phyloP scores from a whole-genome alignment of 23 tunicate species.

The Halocynthia roretzi region DNA sequence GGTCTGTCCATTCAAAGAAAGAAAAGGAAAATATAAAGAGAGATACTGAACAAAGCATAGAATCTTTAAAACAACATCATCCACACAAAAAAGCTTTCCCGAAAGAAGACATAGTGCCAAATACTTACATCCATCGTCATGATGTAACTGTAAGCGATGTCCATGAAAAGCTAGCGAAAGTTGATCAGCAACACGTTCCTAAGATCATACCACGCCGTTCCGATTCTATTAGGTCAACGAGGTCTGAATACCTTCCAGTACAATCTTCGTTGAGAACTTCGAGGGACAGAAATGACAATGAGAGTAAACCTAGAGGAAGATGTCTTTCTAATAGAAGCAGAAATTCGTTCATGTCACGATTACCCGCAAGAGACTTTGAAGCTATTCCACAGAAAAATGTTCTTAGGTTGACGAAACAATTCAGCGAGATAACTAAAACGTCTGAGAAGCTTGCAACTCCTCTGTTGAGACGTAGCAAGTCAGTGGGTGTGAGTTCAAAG shows the following conservation, averaged over 20 bases:
- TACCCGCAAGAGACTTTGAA: conserved; percentile 6
- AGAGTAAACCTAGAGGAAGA: background rate
- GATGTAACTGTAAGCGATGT: too few relatives aligned
- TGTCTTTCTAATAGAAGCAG: background rate
- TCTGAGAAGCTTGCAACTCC: background rate
- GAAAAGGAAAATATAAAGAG: too few relatives aligned
- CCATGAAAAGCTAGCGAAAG: too few relatives aligned
- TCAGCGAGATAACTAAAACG: conserved; percentile 6
- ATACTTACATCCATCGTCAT: too few relatives aligned
- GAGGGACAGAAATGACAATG: background rate
- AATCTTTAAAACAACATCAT: too few relatives aligned
- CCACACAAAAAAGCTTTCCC: too few relatives aligned
- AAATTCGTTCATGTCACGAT: background rate
- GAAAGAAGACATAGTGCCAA: too few relatives aligned
- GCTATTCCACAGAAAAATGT: conserved; percentile 23
- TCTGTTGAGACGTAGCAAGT: conserved; percentile 9
- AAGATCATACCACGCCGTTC: conserved; percentile 3
- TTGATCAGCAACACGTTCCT: background rate
- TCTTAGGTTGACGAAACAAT: conserved; percentile 10
- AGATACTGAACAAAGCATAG: too few relatives aligned
- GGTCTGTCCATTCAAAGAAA: too few relatives aligned
- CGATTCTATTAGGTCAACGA: conserved; percentile 16
- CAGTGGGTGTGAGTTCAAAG: conserved; percentile 9
- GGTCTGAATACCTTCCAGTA: conserved; percentile 1
- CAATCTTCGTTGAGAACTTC: background rate